These are phyloP conservation scores for Chionis minor DNA, from an alignment of 2,113 vertebrate species.

Conservation along the genomic window DNA sequence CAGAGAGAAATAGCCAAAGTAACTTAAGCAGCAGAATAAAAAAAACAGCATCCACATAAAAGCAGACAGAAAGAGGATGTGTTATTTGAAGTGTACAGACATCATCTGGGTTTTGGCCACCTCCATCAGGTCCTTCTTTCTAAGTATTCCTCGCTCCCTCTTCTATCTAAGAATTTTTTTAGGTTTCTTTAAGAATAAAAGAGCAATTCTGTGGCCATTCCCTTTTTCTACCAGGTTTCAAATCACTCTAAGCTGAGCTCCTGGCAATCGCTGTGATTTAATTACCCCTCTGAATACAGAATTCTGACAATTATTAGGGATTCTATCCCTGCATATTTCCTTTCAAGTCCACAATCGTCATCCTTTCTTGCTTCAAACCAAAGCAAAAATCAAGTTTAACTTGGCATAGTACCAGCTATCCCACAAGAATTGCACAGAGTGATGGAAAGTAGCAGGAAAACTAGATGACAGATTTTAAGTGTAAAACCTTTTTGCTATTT, in stretches of 20 bases:
- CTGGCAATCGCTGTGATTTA: not conserved
- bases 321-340: not conserved
- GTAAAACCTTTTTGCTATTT: constrained; percentile 27
- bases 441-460: not conserved
- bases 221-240: not conserved
- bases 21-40: constrained; percentile 13
- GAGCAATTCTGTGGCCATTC: not conserved
- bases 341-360: not conserved
- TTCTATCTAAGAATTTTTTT: not conserved
- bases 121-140: not conserved
- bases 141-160: not conserved
- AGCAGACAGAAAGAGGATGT: not conserved
- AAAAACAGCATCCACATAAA: not conserved
- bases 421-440: not conserved
- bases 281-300: not conserved
- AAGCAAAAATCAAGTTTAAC: constrained; percentile 15
- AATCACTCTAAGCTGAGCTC: not conserved
- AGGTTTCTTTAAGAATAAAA: not conserved
- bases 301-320: not conserved
- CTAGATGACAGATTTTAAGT: constrained; percentile 10
- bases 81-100: not conserved
- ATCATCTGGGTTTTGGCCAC: not conserved
- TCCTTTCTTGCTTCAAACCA: not conserved
- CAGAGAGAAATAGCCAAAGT: constrained; percentile 34
- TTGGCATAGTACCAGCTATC: not conserved